Evolutionary conservation across 2,888 invertebrate species (phyloP).

Genomic region (Netelia fuscicornis): DNA sequence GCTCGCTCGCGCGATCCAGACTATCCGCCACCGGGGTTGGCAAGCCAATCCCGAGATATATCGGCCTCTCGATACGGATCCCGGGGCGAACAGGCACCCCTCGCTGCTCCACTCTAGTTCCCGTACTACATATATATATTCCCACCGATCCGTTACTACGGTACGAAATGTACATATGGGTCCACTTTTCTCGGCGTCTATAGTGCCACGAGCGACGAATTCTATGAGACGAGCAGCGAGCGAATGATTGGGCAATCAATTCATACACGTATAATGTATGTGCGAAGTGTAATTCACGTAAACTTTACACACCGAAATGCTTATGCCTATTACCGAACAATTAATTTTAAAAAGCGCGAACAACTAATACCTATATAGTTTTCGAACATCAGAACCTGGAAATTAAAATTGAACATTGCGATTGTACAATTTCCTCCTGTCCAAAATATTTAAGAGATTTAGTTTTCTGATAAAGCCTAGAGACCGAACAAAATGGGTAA

Average conservation of each 20-base stretch:
- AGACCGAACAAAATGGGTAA: too few species aligned
- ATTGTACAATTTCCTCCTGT: too few species aligned
- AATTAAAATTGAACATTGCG: too few species aligned
- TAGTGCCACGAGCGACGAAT: constrained; percentile 61
- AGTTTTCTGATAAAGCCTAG: too few species aligned
- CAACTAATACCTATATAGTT: too few species aligned
- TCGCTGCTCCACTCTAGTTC: constrained; percentile 50
- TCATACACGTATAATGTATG: constrained; percentile 29
- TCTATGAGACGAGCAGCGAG: constrained; percentile 20
- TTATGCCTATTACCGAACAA: not conserved
- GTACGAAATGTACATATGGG: constrained; percentile 51
- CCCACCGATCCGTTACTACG: constrained; percentile 40
- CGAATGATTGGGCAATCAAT: constrained; percentile 50
- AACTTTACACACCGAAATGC: not conserved
- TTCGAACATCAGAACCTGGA: too few species aligned
- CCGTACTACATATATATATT: constrained; percentile 30
- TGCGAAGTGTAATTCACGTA: not conserved
- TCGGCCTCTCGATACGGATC: constrained; percentile 84
- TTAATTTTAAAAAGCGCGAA: too few species aligned
- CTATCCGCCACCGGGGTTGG: constrained; percentile 81
- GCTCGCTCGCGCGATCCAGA: constrained; percentile 74
- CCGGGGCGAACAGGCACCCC: constrained; percentile 70
- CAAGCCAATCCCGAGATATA: constrained; percentile 87
- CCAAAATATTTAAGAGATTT: too few species aligned
- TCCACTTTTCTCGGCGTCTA: constrained; percentile 29